Evolutionary conservation across 2,797 vertebrate species (phyloP).

Genomic region (Amblyraja radiata): DNA sequence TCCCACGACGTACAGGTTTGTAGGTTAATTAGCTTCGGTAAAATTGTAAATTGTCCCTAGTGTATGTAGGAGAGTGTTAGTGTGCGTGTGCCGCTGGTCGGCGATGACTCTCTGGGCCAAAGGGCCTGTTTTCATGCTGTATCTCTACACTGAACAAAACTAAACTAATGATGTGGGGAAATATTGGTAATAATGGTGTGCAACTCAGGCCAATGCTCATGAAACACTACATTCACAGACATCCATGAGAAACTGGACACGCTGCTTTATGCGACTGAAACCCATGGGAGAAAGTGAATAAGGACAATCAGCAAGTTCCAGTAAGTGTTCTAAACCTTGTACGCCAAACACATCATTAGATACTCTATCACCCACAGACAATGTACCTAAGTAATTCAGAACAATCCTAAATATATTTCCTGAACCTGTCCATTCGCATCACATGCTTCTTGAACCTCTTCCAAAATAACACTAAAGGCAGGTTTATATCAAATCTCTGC

Average conservation of each 20-base stretch:
- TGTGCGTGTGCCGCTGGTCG: no score
- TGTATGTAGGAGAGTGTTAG: no score
- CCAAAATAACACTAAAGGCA: conserved; percentile 27
- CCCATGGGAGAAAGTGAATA: no score
- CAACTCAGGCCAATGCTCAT: neutral
- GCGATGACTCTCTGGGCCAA: no score
- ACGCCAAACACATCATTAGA: neutral
- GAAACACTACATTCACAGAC: neutral
- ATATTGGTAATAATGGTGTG: neutral
- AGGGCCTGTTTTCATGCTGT: no score
- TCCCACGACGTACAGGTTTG: no score
- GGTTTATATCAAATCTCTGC: neutral
- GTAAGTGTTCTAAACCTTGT: neutral
- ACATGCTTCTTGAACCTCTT: conserved; percentile 14
- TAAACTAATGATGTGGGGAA: no score
- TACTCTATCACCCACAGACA: neutral
- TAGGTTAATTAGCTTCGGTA: no score
- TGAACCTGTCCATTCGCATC: neutral
- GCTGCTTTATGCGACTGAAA: no score
- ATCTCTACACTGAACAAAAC: no score
- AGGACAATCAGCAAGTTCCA: neutral
- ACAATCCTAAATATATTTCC: neutral
- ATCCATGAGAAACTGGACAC: neutral
- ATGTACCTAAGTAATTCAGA: neutral
- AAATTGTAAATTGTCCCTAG: no score